Percentiles rank a stretch among this genome's conserved stretches.
phyloP scores from a whole-genome alignment of 1,140 invertebrate species.

The Drosophila aff. region DNA sequence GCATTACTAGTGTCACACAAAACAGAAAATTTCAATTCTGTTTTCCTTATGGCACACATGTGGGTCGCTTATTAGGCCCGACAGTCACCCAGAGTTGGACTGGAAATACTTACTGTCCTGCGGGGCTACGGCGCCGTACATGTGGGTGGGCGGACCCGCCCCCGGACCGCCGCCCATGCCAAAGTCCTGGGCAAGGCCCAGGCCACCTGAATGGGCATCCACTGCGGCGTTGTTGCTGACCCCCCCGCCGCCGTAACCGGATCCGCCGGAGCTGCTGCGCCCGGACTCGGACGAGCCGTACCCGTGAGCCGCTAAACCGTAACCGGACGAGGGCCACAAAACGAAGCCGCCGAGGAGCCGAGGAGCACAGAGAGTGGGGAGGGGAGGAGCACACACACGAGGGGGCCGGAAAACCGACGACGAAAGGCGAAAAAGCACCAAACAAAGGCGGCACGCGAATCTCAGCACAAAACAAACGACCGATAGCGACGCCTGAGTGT shows the following conservation, averaged over 20 bases:
- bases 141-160: slow-evolving; percentile 72
- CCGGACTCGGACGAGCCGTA: slow-evolving; percentile 64
- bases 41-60: not conserved
- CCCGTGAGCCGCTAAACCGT: slow-evolving; percentile 21
- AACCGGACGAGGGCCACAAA: slow-evolving; percentile 39
- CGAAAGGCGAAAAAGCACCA: slow-evolving; percentile 19
- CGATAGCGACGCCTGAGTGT: slow-evolving; percentile 39
- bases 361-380: not conserved
- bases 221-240: slow-evolving; percentile 83
- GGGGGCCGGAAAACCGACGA: slow-evolving; percentile 25
- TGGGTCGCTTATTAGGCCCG: not conserved
- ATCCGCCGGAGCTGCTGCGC: slow-evolving; percentile 62
- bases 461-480: slow-evolving; percentile 71
- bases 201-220: slow-evolving; percentile 81
- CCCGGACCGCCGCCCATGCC: slow-evolving; percentile 85
- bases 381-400: slow-evolving; percentile 10
- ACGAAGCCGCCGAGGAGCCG: slow-evolving; percentile 19
- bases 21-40: not conserved
- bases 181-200: slow-evolving; percentile 84
- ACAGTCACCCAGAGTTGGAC: slow-evolving; percentile 1
- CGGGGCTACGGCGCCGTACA: slow-evolving; percentile 82
- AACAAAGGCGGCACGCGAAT: slow-evolving; percentile 69
- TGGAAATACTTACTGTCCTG: slow-evolving; percentile 83
- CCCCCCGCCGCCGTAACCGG: slow-evolving; percentile 72
- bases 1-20: no score